phyloP scores from a whole-genome alignment of 1,140 invertebrate genomes.

The Drosophila sechellia region DNA sequence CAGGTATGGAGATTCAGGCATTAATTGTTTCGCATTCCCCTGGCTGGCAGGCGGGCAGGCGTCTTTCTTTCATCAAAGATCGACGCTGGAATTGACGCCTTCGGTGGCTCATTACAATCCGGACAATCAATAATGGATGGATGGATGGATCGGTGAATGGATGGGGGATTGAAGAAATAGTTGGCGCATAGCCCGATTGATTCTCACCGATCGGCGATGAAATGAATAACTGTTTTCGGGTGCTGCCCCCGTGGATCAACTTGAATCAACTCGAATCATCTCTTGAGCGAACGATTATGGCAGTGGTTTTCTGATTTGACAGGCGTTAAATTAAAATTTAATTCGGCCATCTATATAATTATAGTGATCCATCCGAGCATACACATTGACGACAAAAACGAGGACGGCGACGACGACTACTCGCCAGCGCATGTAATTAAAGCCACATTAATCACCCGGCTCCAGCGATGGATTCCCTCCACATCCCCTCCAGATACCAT shows the following conservation, averaged over 20 bases:
- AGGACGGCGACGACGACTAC: slow-evolving; percentile 57
- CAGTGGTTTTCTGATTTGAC: slow-evolving; percentile 82
- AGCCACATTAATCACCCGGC: slow-evolving; percentile 79
- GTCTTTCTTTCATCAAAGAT: slow-evolving; percentile 44
- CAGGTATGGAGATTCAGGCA: slow-evolving; percentile 53
- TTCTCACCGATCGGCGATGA: slow-evolving; percentile 55
- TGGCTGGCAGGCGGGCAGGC: slow-evolving; percentile 12
- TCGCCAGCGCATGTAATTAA: slow-evolving; percentile 80
- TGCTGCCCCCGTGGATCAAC: slow-evolving; percentile 16
- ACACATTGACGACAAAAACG: slow-evolving; percentile 75
- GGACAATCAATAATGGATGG: slow-evolving; percentile 57
- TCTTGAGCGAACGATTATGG: slow-evolving; percentile 78
- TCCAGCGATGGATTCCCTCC: slow-evolving; percentile 6
- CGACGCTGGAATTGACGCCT: slow-evolving; percentile 74
- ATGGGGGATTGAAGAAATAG: neutral
- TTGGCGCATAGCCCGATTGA: slow-evolving; percentile 66
- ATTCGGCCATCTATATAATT: slow-evolving; percentile 83
- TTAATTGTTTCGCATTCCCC: slow-evolving; percentile 72
- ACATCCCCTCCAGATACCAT: neutral
- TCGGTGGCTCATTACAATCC: slow-evolving; percentile 78
- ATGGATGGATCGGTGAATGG: slow-evolving; percentile 10
- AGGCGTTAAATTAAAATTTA: slow-evolving; percentile 83
- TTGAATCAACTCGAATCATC: slow-evolving; percentile 22
- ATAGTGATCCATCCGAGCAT: slow-evolving; percentile 81
- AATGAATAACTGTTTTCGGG: slow-evolving; percentile 62